Evolutionary conservation across 2,888 invertebrate species (phyloP), one percentile per base, ranked within the genome.

Genomic region (Nymphalis c-album): DNA sequence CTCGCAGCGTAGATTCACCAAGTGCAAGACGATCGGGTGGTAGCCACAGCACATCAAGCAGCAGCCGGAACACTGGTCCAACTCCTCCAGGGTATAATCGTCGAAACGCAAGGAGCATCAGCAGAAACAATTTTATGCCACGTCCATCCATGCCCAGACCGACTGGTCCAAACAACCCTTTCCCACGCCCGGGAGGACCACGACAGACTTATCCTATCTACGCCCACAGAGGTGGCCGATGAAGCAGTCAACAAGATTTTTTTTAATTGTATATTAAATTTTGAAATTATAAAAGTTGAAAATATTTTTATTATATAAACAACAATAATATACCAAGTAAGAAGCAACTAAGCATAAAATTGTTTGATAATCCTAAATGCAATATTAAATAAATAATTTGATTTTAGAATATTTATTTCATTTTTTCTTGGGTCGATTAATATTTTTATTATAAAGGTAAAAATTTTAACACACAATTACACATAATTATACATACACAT

Each of bases 81-180:
- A 82, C 82, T 5, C 82, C 83, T 68, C 81, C 84, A 13, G 85
- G 82, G 16, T 82, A 82, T 71, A 83, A 84, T 62, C 78, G 81
- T 6, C 80, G 85, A 22, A 82, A 85, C 57, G 74, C 83, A 8
- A 77, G 81, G 8, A 47, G 31, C 16, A 35, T 47, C n/a, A 60
- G 60, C n/a, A 60, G 60, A 7, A 40, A 40, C 13, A 40, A 40
- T 13, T 18, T 35, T 60, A 35, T 46, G 46, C 46, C 59, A 46
- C 46, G 20, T 16, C 60, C 65, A 35, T 60, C 60, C 6, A 47
- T 53, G 20, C 60, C 60, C 18, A 20, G 47, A 17, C 71, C 55
- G 35, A 40, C 40, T 40, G 68, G 58, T 48, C 72, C 64, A 77
- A 79, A 26, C 77, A 80, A 26, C 67, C 78, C 60, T 75, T 55